Evolutionary conservation across 2,113 vertebrate genomes (phyloP).

Genomic region (Arizona elegans): DNA sequence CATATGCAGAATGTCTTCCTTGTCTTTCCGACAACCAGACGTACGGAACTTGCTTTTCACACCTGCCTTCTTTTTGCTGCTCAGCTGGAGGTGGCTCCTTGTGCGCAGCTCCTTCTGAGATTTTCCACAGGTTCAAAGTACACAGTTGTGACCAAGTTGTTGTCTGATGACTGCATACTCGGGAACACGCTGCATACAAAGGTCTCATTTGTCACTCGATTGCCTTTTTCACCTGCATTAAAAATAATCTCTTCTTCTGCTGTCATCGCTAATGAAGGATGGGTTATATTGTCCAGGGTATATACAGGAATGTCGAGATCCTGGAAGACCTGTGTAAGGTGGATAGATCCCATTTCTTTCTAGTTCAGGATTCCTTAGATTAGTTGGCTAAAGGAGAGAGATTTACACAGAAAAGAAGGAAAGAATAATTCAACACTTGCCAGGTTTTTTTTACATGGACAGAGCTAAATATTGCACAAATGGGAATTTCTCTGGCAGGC

Average conservation of each 20-base stretch:
- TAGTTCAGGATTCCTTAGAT: slow-evolving; percentile 87
- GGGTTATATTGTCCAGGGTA: slow-evolving; percentile 97
- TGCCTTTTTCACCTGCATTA: slow-evolving; percentile 57
- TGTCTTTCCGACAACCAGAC: slow-evolving; percentile 28
- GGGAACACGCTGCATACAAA: slow-evolving; percentile 36
- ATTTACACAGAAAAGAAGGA: slow-evolving; percentile 21
- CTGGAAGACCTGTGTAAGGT: slow-evolving; percentile 89
- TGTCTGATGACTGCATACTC: slow-evolving; percentile 38
- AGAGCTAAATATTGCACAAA: background rate
- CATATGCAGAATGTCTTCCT: slow-evolving; percentile 14
- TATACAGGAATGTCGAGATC: slow-evolving; percentile 95
- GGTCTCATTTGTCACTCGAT: slow-evolving; percentile 7
- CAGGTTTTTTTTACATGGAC: background rate
- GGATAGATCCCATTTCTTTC: slow-evolving; percentile 89
- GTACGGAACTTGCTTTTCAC: slow-evolving; percentile 5
- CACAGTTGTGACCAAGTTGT: slow-evolving; percentile 28
- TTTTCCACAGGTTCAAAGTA: slow-evolving; percentile 36
- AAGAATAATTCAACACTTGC: background rate
- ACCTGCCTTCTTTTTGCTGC: slow-evolving; percentile 29
- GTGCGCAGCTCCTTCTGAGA: background rate
- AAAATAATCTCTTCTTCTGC: slow-evolving; percentile 94
- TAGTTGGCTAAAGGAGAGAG: slow-evolving; percentile 70
- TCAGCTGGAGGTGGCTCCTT: slow-evolving; percentile 2
- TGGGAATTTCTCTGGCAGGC: background rate
- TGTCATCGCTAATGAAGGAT: slow-evolving; percentile 93